Base-by-base conservation (phyloP, 2,113 vertebrate species). In the Tupaia tana region DNA sequence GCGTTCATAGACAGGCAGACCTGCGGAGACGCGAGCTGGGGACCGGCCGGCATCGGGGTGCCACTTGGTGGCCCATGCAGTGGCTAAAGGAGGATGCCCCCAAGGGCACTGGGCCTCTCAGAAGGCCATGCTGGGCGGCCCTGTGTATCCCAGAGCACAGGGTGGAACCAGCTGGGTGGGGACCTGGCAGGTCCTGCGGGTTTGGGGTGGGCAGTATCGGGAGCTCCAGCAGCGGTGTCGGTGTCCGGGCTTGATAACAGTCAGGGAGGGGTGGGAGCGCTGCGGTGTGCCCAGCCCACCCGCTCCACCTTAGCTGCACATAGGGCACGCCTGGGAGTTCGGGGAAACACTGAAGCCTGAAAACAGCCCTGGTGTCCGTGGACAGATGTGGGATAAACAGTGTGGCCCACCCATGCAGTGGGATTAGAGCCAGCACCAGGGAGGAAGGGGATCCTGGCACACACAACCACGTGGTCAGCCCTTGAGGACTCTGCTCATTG, bases 211-310 rank as follows among this genome's bases (percentile, higher is more conserved):
- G 12, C 5, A 3, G 27, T 54, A 54, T 3, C 0, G 24, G 12
- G 31, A 7, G 12, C 67, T 59, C 64, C 25, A 43, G 43, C 31
- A 29, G 56, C 43, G 4, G 12, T 4, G 43, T 43, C 43, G 34
- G 66, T 94, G 91, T 83, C 66, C 10, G 71, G 61, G 24, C 15
- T 27, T 83, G 96, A 67, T 96, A 86, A 94, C 56, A 27, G 69
- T 43, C 87, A 5, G 14, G 20, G 1, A 20, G 9, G 52, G 63
- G 58, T 9, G 3, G 25, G 59, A 52, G 61, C 66, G 43, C 77
- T 0, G 61, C 69, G 69, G 29, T 59, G 11, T 52, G 43, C 84
- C 43, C 27, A 2, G 25, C 54, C 73, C 43, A 1, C n/a, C 2
- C 29, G 22, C 73, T 43, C 13, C 88, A 15, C 59, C 71, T 18